These are phyloP conservation scores for Tortricodes alternella DNA, from an alignment of 2,888 invertebrate genomes.

Conservation along the genomic window DNA sequence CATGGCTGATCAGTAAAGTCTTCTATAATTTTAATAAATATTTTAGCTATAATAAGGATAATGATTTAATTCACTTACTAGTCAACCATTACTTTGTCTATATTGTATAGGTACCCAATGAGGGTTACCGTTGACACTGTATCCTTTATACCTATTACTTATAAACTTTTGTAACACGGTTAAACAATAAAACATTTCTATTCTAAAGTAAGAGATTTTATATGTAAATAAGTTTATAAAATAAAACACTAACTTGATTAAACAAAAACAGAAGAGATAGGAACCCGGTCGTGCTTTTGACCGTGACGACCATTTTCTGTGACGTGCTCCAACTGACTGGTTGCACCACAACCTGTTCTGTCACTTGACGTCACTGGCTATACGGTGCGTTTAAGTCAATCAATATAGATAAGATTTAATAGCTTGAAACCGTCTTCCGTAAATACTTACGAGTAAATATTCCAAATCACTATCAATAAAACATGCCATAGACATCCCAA, in stretches of 20 bases:
- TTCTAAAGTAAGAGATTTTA: background rate
- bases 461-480: constrained; percentile 25
- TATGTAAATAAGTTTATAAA: background rate
- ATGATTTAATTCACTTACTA: no score
- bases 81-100: no score
- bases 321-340: constrained; percentile 41
- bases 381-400: background rate
- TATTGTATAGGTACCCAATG: no score
- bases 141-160: no score
- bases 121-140: no score
- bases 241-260: constrained; percentile 19
- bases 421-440: background rate
- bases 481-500: constrained; percentile 21
- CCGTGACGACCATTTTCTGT: constrained; percentile 46
- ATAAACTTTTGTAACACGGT: background rate
- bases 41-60: no score
- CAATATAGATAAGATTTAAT: background rate
- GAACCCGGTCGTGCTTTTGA: constrained; percentile 18
- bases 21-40: no score
- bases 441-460: constrained; percentile 9
- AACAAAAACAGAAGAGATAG: constrained; percentile 15
- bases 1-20: no score
- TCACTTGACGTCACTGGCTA: background rate
- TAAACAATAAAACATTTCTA: background rate
- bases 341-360: constrained; percentile 12